phyloP scores from a whole-genome alignment of 2,888 invertebrate genomes.

The Orchestes rusci region DNA sequence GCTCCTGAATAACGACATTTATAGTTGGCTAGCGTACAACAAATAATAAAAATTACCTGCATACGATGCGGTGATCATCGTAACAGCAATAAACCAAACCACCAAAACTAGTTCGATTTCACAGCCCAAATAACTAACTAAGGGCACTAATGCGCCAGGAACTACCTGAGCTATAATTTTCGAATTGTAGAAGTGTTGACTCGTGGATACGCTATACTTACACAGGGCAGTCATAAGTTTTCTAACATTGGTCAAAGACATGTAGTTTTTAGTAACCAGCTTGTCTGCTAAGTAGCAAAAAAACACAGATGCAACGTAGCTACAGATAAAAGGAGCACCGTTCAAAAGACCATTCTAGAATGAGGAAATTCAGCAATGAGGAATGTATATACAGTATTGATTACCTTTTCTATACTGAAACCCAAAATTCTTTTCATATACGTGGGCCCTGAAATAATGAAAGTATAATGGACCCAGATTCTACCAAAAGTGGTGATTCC shows the following conservation, averaged over 20 bases:
- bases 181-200: too few species aligned
- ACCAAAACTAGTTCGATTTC: constrained; percentile 51
- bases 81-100: constrained; percentile 63
- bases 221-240: constrained; percentile 60
- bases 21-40: background rate
- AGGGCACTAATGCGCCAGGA: constrained; percentile 56
- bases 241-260: constrained; percentile 57
- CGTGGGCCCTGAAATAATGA: constrained; percentile 62
- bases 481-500: constrained; percentile 67
- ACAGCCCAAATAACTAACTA: constrained; percentile 59
- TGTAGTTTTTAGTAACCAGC: constrained; percentile 50
- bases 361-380: constrained; percentile 24
- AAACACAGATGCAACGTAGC: constrained; percentile 61
- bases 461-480: constrained; percentile 67
- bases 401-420: constrained; percentile 55
- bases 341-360: constrained; percentile 58
- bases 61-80: constrained; percentile 63
- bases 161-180: constrained; percentile 57
- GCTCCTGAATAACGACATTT: constrained; percentile 42
- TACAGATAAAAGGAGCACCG: constrained; percentile 62
- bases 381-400: too few species aligned
- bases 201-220: too few species aligned
- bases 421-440: constrained; percentile 64
- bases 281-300: constrained; percentile 64
- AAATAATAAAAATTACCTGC: constrained; percentile 43